phyloP scores from a whole-genome alignment of 2,113 vertebrate genomes.

The Abramis brama region DNA sequence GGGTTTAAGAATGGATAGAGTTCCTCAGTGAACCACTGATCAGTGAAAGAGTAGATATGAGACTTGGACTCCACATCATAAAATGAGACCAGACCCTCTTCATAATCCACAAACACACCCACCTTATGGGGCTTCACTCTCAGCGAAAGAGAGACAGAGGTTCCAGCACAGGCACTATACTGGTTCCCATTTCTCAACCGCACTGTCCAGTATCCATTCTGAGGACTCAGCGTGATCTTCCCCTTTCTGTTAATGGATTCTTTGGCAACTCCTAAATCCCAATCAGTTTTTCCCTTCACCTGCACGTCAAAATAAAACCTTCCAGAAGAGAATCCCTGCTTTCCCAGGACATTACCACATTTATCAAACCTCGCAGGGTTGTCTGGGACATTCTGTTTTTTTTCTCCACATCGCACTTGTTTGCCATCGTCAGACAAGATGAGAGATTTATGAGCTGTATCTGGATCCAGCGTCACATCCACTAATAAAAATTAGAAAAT shows the following conservation, averaged over 20 bases:
- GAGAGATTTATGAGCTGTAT: neutral
- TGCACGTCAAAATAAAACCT: constrained; percentile 20
- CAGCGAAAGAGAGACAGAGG: neutral
- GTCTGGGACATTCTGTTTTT: neutral
- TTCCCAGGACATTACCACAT: neutral
- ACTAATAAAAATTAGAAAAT: neutral
- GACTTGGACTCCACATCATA: constrained; percentile 35
- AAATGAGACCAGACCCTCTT: constrained; percentile 55
- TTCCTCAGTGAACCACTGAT: constrained; percentile 55
- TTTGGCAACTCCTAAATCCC: constrained; percentile 9
- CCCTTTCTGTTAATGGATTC: constrained; percentile 8
- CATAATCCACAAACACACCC: constrained; percentile 41
- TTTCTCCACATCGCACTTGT: neutral
- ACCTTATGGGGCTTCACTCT: constrained; percentile 30
- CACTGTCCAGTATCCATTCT: constrained; percentile 42
- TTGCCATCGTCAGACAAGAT: constrained; percentile 22
- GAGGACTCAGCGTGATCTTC: constrained; percentile 1
- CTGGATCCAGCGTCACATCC: constrained; percentile 23
- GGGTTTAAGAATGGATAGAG: constrained; percentile 51
- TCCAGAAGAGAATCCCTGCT: constrained; percentile 22
- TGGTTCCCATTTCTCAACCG: constrained; percentile 24
- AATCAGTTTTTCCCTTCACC: neutral
- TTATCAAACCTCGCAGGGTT: constrained; percentile 6
- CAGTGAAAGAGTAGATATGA: neutral
- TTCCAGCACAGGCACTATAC: constrained; percentile 14